Conservation (phyloP, 2,888 invertebrate genomes). For the Drosophila testacea region DNA sequence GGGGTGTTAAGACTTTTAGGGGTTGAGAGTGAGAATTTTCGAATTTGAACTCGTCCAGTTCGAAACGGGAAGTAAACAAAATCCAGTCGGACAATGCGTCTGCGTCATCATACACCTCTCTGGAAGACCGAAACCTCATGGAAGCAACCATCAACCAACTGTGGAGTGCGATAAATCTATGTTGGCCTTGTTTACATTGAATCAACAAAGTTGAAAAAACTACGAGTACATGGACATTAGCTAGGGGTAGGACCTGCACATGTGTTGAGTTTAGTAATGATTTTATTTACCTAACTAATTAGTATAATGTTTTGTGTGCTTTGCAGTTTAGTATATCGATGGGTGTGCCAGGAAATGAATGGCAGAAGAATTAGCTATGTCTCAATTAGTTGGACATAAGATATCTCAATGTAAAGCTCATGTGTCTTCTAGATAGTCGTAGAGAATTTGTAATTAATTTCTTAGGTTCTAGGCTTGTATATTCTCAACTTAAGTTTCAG, state of each 20-base stretch:
- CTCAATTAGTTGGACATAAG: neutral
- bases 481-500: no score
- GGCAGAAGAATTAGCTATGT: slow-evolving; percentile 23
- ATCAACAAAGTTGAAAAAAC: slow-evolving; percentile 55
- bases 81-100: slow-evolving; percentile 58
- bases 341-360: slow-evolving; percentile 43
- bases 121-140: slow-evolving; percentile 38
- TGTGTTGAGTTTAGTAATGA: slow-evolving; percentile 29
- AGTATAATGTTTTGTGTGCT: slow-evolving; percentile 47
- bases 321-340: slow-evolving; percentile 15
- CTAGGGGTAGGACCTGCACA: slow-evolving; percentile 46
- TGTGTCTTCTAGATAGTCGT: no score
- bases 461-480: no score
- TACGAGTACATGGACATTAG: slow-evolving; percentile 1
- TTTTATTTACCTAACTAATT: slow-evolving; percentile 67
- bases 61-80: slow-evolving; percentile 76
- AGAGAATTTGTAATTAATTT: no score
- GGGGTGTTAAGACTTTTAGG: slow-evolving; percentile 34
- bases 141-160: slow-evolving; percentile 67
- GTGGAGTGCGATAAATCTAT: slow-evolving; percentile 52
- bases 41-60: slow-evolving; percentile 36
- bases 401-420: neutral
- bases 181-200: slow-evolving; percentile 58
- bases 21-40: slow-evolving; percentile 44
- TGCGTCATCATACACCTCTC: slow-evolving; percentile 40